phyloP scores from a whole-genome alignment of 1,140 invertebrate species.

The Stegodyphus mimosarum region DNA sequence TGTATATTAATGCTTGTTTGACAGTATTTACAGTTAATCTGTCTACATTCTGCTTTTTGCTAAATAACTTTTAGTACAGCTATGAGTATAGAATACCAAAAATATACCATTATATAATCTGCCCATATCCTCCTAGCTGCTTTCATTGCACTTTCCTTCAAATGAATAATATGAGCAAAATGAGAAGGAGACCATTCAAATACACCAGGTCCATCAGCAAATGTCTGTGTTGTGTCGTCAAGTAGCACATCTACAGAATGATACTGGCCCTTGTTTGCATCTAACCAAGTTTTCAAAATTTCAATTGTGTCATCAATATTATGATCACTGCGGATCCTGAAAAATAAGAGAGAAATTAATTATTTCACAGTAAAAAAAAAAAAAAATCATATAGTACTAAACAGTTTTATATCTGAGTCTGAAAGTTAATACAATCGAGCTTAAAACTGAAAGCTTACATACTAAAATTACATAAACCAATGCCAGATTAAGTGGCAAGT shows the following conservation, averaged over 20 bases:
- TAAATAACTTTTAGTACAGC: too few relatives aligned
- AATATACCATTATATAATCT: slow-evolving; percentile 84
- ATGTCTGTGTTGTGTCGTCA: slow-evolving; percentile 70
- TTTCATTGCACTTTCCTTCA: slow-evolving; percentile 83
- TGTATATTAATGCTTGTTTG: too few relatives aligned
- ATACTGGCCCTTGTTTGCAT: slow-evolving; percentile 75
- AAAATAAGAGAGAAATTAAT: neutral
- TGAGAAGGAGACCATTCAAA: slow-evolving; percentile 81
- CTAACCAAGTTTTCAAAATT: slow-evolving; percentile 81
- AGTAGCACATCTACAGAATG: slow-evolving; percentile 77
- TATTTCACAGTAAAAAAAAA: neutral
- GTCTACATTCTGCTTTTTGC: too few relatives aligned
- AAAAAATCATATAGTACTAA: too few relatives aligned
- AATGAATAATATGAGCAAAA: slow-evolving; percentile 83
- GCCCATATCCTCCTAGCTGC: slow-evolving; percentile 82
- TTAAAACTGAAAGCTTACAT: too few relatives aligned
- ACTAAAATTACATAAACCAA: too few relatives aligned
- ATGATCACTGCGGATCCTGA: slow-evolving; percentile 90
- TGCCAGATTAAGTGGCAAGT: too few relatives aligned
- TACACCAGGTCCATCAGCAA: slow-evolving; percentile 75
- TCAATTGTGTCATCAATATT: slow-evolving; percentile 82
- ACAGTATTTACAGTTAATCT: too few relatives aligned
- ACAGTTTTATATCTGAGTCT: too few relatives aligned
- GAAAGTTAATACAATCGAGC: too few relatives aligned
- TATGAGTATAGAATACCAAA: too few relatives aligned